These are phyloP conservation scores for Stenotaenia linearis DNA, from an alignment of 2,888 invertebrate genomes.

Conservation along the genomic window DNA sequence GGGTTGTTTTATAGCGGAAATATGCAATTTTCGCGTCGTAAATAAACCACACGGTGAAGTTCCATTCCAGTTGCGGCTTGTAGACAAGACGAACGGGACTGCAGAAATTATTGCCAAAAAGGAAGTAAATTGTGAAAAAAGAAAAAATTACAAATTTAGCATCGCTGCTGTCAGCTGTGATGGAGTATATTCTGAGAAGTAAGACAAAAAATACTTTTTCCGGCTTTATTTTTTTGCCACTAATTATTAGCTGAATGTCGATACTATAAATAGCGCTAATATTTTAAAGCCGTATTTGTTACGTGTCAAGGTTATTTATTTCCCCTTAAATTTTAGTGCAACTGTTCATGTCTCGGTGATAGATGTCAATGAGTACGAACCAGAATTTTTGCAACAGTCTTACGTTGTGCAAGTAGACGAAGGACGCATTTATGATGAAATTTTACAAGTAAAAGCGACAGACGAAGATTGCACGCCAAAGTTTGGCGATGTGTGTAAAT, in stretches of 20 bases:
- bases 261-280: not conserved
- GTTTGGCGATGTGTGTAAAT: conserved; percentile 94
- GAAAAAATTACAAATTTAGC: conserved; percentile 91
- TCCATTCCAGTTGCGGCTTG: conserved; percentile 70
- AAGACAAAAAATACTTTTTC: conserved; percentile 44
- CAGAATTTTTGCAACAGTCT: conserved; percentile 81
- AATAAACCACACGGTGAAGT: conserved; percentile 90
- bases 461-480: conserved; percentile 94
- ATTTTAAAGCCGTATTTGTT: no score
- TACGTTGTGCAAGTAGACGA: conserved; percentile 88
- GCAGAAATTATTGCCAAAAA: conserved; percentile 76
- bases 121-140: conserved; percentile 85
- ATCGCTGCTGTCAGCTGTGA: conserved; percentile 89
- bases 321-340: no score
- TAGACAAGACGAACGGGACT: conserved; percentile 56
- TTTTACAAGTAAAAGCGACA: conserved; percentile 82
- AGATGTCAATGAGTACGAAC: conserved; percentile 93
- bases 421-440: conserved; percentile 80
- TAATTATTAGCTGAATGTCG: no score
- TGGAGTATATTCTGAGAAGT: conserved; percentile 76
- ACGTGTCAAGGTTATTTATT: no score
- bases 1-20: conserved; percentile 49
- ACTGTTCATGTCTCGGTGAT: conserved; percentile 90
- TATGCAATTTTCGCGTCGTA: conserved; percentile 82
- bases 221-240: not conserved